Evolutionary conservation across 2,797 vertebrate species (phyloP).

Genomic region (Cyprinella venusta): DNA sequence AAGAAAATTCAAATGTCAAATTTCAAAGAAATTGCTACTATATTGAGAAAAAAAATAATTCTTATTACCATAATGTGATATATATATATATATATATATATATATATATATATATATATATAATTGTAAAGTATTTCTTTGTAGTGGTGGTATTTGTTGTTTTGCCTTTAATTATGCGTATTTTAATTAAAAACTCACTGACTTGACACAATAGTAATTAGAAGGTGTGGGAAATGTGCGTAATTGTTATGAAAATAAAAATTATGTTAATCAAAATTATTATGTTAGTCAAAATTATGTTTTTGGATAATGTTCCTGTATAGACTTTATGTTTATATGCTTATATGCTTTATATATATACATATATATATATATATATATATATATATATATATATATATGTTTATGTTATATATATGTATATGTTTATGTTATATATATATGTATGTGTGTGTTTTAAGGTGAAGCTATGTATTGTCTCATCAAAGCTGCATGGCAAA

Average conservation of each 20-base stretch:
- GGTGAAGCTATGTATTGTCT: not conserved
- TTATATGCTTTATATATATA: too few relatives aligned
- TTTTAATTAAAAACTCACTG: not conserved
- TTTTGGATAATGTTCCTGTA: too few relatives aligned
- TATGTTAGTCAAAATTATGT: too few relatives aligned
- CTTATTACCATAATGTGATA: too few relatives aligned
- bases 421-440: too few relatives aligned
- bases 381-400: not conserved
- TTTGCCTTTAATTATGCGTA: not conserved
- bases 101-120: not conserved
- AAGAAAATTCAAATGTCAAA: too few relatives aligned
- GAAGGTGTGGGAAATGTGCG: not conserved
- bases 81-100: not conserved
- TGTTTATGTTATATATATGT: too few relatives aligned
- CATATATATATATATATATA: too few relatives aligned
- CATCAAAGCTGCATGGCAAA: conserved; percentile 12
- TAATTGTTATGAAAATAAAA: not conserved
- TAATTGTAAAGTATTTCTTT: not conserved
- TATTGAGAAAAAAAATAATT: too few relatives aligned
- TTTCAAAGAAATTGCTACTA: not conserved
- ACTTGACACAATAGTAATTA: not conserved
- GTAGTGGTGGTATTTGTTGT: too few relatives aligned
- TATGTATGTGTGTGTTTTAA: not conserved
- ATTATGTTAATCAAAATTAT: not conserved
- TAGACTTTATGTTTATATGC: too few relatives aligned